phyloP scores from a whole-genome alignment of 2,797 vertebrate genomes.

The Manis pentadactyla region DNA sequence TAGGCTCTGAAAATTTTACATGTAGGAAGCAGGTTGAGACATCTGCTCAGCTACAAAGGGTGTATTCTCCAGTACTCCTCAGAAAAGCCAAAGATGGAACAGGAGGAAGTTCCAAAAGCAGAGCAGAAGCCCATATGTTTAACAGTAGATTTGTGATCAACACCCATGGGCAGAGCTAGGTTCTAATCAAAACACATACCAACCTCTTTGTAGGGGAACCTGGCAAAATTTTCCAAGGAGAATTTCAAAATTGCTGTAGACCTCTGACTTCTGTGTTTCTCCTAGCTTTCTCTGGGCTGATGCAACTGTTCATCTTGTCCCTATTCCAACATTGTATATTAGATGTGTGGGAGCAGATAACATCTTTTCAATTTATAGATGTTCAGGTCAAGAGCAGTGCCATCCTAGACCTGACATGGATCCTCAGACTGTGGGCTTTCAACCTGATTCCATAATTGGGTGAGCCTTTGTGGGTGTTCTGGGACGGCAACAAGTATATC shows the following conservation, averaged over 20 bases:
- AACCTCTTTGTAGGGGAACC: background rate
- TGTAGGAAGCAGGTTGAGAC: background rate
- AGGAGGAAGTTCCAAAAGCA: background rate
- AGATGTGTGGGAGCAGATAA: background rate
- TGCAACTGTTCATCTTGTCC: background rate
- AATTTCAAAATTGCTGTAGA: background rate
- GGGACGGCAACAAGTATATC: background rate
- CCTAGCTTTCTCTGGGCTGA: background rate
- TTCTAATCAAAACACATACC: background rate
- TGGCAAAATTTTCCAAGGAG: background rate
- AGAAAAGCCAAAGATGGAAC: slow-evolving; percentile 30
- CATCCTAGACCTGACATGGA: background rate
- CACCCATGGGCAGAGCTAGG: background rate
- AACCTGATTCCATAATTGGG: background rate
- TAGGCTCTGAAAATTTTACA: background rate
- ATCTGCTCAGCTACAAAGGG: background rate
- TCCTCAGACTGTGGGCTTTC: background rate
- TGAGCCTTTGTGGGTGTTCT: background rate
- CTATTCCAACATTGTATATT: background rate
- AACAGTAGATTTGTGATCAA: background rate
- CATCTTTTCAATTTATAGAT: background rate
- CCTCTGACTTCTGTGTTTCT: background rate
- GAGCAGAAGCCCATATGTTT: background rate
- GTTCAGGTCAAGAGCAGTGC: background rate
- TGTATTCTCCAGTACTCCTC: background rate